phyloP scores from a whole-genome alignment of 1,140 invertebrate genomes.

The Eriosoma lanigerum region DNA sequence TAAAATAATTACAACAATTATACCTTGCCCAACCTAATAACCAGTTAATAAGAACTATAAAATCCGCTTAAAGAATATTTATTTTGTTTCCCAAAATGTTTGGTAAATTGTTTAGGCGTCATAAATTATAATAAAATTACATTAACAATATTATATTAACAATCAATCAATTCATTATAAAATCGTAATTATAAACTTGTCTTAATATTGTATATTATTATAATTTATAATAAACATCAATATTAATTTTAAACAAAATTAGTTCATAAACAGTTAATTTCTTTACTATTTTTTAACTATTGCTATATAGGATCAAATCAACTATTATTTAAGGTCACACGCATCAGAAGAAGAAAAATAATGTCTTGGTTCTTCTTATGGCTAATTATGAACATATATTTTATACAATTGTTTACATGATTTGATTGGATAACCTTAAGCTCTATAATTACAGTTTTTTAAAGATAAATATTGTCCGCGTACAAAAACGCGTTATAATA shows the following conservation, averaged over 20 bases:
- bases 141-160: neutral
- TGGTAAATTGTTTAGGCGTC: no score
- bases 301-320: neutral
- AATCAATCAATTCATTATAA: neutral
- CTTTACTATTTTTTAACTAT: neutral
- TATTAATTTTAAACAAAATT: neutral
- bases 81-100: no score
- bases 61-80: no score
- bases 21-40: no score
- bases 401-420: neutral
- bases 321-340: neutral
- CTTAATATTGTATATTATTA: neutral
- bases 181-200: neutral
- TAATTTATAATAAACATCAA: neutral
- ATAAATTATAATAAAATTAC: neutral
- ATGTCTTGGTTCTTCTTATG: neutral
- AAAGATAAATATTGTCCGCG: neutral
- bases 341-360: neutral
- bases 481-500: neutral
- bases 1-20: no score
- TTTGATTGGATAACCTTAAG: constrained; percentile 24
- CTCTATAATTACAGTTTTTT: constrained; percentile 6
- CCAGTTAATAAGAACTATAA: no score
- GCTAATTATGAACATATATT: constrained; percentile 23
- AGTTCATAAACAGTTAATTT: neutral